These are phyloP conservation scores for Conops quadrifasciatus DNA, from an alignment of 2,888 invertebrate genomes.

Conservation along the genomic window DNA sequence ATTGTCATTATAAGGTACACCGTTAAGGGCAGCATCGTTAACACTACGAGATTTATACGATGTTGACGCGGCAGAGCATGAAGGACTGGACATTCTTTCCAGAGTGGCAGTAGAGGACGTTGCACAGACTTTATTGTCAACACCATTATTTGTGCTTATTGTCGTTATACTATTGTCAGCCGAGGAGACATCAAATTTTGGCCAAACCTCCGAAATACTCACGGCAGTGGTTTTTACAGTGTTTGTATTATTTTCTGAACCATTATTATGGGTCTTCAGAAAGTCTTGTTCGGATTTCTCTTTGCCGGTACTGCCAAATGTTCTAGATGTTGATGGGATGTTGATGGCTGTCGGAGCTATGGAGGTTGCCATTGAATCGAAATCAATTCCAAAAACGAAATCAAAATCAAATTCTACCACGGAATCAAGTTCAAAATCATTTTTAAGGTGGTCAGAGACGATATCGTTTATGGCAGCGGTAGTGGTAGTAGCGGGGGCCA, in stretches of 20 bases:
- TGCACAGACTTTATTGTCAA: background rate
- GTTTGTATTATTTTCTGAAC: slow-evolving; percentile 18
- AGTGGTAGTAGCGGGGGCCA: background rate
- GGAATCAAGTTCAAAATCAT: slow-evolving; percentile 26
- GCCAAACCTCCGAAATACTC: too few species aligned
- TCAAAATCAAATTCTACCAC: slow-evolving; percentile 30
- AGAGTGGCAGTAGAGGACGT: background rate
- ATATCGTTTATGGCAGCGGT: background rate
- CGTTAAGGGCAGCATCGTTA: background rate
- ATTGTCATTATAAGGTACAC: background rate
- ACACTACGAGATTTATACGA: background rate
- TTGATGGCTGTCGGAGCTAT: background rate
- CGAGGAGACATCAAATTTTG: too few species aligned
- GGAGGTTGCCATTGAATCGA: slow-evolving; percentile 17
- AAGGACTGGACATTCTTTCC: background rate
- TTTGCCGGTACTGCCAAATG: background rate
- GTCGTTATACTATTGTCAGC: too few species aligned
- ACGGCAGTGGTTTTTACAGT: too few species aligned
- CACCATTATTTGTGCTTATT: too few species aligned
- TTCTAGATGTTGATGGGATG: background rate
- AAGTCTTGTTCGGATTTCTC: slow-evolving; percentile 27
- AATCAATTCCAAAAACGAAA: slow-evolving; percentile 30
- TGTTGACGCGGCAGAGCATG: slow-evolving; percentile 1
- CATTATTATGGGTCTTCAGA: slow-evolving; percentile 21
- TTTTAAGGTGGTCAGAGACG: background rate